These are phyloP conservation scores for Orientallactaga sibirica DNA, from an alignment of 2,797 vertebrate genomes.

Conservation along the genomic window DNA sequence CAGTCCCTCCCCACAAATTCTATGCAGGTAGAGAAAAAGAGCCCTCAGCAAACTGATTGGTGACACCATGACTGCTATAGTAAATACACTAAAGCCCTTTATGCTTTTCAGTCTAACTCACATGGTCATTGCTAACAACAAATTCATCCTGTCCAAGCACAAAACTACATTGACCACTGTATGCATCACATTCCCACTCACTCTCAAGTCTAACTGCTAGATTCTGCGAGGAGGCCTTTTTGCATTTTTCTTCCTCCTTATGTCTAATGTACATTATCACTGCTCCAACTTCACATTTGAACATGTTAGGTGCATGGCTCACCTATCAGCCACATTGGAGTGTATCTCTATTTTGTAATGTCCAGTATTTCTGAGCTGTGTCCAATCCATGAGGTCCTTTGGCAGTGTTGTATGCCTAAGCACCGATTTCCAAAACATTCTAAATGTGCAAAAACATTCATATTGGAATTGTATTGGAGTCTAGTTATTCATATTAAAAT, in stretches of 20 bases:
- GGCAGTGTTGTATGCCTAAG: neutral
- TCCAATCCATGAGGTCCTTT: neutral
- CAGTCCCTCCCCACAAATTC: neutral
- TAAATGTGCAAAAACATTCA: neutral
- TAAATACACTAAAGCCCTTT: neutral
- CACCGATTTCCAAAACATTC: neutral
- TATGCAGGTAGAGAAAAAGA: neutral
- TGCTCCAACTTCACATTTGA: neutral
- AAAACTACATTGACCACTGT: neutral
- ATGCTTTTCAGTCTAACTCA: neutral
- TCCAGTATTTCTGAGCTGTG: neutral
- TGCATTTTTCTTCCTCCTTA: neutral
- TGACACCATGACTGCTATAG: too few relatives aligned
- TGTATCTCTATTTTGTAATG: neutral
- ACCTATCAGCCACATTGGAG: neutral
- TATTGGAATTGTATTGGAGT: neutral
- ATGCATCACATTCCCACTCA: too few relatives aligned
- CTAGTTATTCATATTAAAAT: neutral
- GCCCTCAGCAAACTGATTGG: neutral
- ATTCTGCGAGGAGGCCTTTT: neutral
- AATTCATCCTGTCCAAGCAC: neutral
- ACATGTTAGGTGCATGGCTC: neutral
- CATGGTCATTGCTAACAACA: neutral
- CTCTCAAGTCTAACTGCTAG: neutral
- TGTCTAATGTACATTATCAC: accelerated